Percentiles rank a stretch among this genome's conserved stretches.
phyloP scores from a whole-genome alignment of 1,140 invertebrate species.

The Ceratosolen solmsi region DNA sequence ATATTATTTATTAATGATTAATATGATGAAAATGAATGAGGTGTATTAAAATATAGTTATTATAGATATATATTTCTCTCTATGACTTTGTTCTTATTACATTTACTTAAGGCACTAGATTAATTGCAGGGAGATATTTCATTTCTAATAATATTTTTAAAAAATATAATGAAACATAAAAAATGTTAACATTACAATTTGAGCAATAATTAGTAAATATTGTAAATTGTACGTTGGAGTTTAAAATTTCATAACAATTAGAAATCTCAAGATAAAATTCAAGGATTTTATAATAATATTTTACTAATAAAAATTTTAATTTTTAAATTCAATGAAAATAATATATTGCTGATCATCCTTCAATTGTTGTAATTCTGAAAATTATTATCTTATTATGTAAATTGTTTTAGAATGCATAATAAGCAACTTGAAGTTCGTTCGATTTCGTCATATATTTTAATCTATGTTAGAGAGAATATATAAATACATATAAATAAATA shows the following conservation, averaged over 20 bases:
- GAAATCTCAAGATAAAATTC: background rate
- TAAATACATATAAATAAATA: too few species aligned
- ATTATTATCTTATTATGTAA: background rate
- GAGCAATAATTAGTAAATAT: background rate
- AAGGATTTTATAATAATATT: background rate
- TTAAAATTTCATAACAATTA: background rate
- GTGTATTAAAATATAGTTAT: too few species aligned
- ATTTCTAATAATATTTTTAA: background rate
- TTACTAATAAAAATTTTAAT: background rate
- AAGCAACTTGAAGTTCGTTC: conserved; percentile 28
- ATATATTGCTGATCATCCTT: conserved; percentile 39
- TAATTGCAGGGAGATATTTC: background rate
- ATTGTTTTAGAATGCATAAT: conserved; percentile 22
- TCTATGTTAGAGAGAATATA: background rate
- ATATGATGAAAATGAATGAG: too few species aligned
- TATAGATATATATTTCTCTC: too few species aligned
- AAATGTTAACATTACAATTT: background rate
- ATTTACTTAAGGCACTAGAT: background rate
- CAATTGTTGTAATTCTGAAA: conserved; percentile 36
- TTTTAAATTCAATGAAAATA: conserved; percentile 16
- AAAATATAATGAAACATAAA: background rate
- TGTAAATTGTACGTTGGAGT: too few species aligned
- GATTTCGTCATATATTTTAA: conserved; percentile 35
- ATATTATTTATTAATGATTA: too few species aligned
- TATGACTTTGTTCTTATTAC: too few species aligned